Base-by-base conservation (phyloP, 2,113 vertebrate species). In the Probosciger aterrimus region DNA sequence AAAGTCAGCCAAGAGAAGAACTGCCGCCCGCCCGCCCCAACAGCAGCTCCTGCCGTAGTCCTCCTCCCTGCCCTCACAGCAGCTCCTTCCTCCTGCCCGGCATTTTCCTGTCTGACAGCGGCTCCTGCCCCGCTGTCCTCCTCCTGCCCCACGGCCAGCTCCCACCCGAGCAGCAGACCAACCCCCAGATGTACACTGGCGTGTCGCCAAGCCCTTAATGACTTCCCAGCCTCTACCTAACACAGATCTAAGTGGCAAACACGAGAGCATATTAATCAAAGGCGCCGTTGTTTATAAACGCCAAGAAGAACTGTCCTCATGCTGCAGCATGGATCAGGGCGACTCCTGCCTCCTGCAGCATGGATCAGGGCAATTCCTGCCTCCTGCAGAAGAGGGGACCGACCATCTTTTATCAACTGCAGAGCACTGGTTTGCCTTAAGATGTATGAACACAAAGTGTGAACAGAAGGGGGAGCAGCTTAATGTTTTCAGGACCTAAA, bases 1-100 rank as follows among this genome's bases (percentile, higher is more conserved):
- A 98, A 98, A 98, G 95, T 96, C 96, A 96, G 98, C 96, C 97
- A 97, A 97, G 97, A 95, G 93, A 65, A 94, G 85, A 93, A 33
- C 60, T 64, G 77, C 65, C 1, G 37, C 39, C 65, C 0, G 82
- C 65, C 90, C 35, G 53, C 39, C 39, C 62, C 37, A 24, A 27
- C 59, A 37, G 44, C 90, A 13, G 70, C 55, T 77, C 52, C 64
- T 39, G 64, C 76, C 10, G 4, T 3, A 9, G 17, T 55, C 49
- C 71, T 39, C 64, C 64, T 50, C 31, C 60, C n/a, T 23, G 55
- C 63, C 50, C 62, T 24, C 9, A 22, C 55, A 59, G 33, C 55
- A n/a, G 55, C 20, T 59, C 71, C 50, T 53, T 16, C 59, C 63
- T 53, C 31, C 63, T 53, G 46, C 74, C 53, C 2, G 7, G 18